Evolutionary conservation across 2,113 vertebrate species (phyloP).

Genomic region (Pseudolaguvia tuberculata): DNA sequence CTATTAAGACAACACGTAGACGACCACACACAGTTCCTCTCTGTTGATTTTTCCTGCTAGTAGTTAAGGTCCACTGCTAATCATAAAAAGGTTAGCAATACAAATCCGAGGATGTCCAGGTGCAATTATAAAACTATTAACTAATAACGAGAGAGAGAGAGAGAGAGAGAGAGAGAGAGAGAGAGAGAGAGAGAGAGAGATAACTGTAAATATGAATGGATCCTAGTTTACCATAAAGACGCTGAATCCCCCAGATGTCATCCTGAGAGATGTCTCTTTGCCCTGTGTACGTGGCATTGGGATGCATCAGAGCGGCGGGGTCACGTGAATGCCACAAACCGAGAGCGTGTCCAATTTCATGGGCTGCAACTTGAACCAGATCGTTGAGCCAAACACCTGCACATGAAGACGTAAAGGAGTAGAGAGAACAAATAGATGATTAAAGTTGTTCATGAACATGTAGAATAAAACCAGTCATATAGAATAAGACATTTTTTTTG

Average conservation of each 20-base stretch:
- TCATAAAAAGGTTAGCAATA: not conserved
- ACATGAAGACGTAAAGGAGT: not conserved
- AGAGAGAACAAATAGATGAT: not conserved
- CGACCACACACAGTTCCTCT: not conserved
- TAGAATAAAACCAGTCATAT: not conserved
- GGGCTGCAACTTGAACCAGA: conserved; percentile 77
- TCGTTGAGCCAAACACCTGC: conserved; percentile 78
- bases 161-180: not conserved
- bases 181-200: not conserved
- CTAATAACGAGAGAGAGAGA: not conserved
- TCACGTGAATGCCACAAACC: conserved; percentile 77
- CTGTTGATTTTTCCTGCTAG: not conserved
- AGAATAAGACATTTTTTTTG: not conserved
- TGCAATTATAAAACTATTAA: no score
- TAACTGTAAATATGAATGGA: not conserved
- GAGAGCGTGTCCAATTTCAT: conserved; percentile 77
- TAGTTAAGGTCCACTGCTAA: not conserved
- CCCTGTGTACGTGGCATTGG: conserved; percentile 75
- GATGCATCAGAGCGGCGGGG: conserved; percentile 73
- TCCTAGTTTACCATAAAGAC: conserved; percentile 68
- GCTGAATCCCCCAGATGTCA: conserved; percentile 76
- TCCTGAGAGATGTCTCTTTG: conserved; percentile 72
- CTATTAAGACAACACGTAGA: conserved; percentile 4
- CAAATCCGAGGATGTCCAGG: not conserved
- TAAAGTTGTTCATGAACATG: not conserved